Conservation (phyloP, 2,797 vertebrate genomes). For the Bradypodion pumilum region DNA sequence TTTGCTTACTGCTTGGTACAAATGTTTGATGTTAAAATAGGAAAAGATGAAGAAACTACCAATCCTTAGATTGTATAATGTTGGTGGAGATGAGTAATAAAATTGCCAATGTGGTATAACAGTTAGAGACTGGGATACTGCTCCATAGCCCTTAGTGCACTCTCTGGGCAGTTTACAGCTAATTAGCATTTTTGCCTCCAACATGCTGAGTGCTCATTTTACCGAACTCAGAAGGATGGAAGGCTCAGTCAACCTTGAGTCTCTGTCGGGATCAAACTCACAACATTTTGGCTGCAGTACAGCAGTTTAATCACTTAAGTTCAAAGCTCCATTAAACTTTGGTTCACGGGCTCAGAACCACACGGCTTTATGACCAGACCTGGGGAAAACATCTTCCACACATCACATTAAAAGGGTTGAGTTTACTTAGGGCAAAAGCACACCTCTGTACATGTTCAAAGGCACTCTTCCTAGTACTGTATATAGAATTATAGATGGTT, state of each 20-base stretch:
- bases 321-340: too few species aligned
- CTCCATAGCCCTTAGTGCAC: too few species aligned
- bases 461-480: background rate
- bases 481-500: background rate
- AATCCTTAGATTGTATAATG: background rate
- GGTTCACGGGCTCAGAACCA: too few species aligned
- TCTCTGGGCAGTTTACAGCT: too few species aligned
- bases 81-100: background rate
- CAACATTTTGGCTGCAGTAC: too few species aligned
- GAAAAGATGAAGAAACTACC: background rate
- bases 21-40: background rate
- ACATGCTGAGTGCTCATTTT: too few species aligned
- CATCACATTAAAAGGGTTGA: background rate
- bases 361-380: too few species aligned
- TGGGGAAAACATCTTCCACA: background rate
- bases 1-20: background rate
- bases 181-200: too few species aligned
- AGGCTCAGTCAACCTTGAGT: too few species aligned
- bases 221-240: too few species aligned
- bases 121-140: background rate
- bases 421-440: background rate
- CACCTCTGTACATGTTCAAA: background rate
- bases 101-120: background rate
- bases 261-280: too few species aligned
- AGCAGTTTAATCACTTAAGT: too few species aligned